Percentiles rank a stretch among this genome's conserved stretches.
phyloP scores from a whole-genome alignment of 2,888 invertebrate genomes.

The Cataglyphis livida region DNA sequence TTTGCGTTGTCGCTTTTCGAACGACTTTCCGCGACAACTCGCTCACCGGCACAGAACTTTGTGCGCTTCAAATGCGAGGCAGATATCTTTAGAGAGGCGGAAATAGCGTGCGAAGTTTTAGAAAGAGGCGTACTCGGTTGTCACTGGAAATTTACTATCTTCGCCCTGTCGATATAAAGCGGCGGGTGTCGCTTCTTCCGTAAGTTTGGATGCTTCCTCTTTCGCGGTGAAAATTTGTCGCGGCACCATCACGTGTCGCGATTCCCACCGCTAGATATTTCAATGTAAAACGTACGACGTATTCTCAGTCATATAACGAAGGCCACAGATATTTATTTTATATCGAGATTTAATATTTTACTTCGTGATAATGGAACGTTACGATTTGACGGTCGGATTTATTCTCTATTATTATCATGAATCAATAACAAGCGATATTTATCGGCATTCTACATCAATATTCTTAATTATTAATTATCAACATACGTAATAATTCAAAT shows the following conservation, averaged over 20 bases:
- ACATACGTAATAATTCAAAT: background rate
- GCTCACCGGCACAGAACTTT: conserved; percentile 30
- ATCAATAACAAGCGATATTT: background rate
- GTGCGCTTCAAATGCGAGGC: conserved; percentile 37
- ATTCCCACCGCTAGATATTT: background rate
- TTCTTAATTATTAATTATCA: background rate
- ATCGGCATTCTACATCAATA: background rate
- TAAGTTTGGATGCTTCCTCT: conserved; percentile 12
- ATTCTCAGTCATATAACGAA: background rate
- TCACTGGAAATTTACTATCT: conserved; percentile 46
- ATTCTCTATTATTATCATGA: background rate
- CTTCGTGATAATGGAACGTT: background rate
- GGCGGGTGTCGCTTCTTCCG: conserved; percentile 11
- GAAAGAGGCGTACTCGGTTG: conserved; percentile 49
- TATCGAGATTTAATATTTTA: background rate
- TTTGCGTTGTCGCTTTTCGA: conserved; percentile 4
- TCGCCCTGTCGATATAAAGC: conserved; percentile 49
- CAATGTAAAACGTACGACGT: background rate
- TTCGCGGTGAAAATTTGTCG: conserved; percentile 38
- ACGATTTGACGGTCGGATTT: background rate
- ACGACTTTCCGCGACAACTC: conserved; percentile 44
- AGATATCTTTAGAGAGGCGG: conserved; percentile 49
- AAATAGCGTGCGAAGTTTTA: conserved; percentile 46
- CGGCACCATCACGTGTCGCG: conserved; percentile 22
- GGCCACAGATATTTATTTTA: background rate